These are phyloP conservation scores for Apocheima hispidaria DNA, from an alignment of 2,888 invertebrate species.

Conservation along the genomic window DNA sequence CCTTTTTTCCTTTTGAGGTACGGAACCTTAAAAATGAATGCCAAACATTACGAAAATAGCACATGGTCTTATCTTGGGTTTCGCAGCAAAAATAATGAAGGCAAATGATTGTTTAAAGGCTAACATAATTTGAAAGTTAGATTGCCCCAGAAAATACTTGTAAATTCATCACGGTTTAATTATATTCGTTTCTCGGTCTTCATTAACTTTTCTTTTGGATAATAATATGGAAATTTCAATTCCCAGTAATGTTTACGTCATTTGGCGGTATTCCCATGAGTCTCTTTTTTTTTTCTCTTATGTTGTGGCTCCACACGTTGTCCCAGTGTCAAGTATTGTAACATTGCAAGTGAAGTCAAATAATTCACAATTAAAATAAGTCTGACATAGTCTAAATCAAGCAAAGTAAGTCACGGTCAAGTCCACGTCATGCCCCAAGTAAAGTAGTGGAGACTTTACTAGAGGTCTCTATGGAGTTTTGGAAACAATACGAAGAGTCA, in stretches of 20 bases:
- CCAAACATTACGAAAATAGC: background rate
- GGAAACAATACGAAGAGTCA: too few species aligned
- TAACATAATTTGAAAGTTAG: constrained; percentile 29
- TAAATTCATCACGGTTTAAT: constrained; percentile 38
- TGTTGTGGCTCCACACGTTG: too few species aligned
- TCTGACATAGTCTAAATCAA: too few species aligned
- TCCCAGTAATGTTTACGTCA: constrained; percentile 14
- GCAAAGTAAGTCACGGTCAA: too few species aligned
- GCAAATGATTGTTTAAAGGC: background rate
- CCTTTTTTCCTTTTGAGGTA: too few species aligned
- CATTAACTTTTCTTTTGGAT: constrained; percentile 31
- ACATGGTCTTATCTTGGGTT: background rate
- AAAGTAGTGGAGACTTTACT: too few species aligned
- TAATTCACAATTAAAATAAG: too few species aligned
- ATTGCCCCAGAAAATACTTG: constrained; percentile 37
- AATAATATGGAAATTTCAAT: constrained; percentile 26
- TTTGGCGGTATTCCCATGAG: constrained; percentile 14
- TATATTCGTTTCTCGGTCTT: constrained; percentile 48
- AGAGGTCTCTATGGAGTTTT: too few species aligned
- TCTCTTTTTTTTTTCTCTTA: constrained; percentile 5
- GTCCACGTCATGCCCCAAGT: too few species aligned
- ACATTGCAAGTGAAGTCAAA: too few species aligned
- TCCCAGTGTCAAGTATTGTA: too few species aligned
- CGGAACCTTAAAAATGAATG: too few species aligned
- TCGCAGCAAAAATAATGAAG: background rate